A percentile compares a stretch with the other conserved stretches of the same genome.
These are phyloP conservation scores for Ceratitis capitata DNA, from an alignment of 1,140 invertebrate species.

Conservation along the genomic window DNA sequence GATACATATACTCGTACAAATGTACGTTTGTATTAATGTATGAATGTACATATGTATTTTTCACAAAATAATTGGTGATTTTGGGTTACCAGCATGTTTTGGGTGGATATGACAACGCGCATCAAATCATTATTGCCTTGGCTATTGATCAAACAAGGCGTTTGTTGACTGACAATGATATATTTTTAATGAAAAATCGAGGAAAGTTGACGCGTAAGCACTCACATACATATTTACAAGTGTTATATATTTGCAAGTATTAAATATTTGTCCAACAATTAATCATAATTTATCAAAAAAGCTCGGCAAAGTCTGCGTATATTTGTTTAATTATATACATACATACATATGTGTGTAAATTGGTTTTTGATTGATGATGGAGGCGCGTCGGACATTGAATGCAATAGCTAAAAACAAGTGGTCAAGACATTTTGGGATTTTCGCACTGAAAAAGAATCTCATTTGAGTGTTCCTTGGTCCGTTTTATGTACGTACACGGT, in stretches of 20 bases:
- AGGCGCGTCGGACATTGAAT: background rate
- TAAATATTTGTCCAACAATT: background rate
- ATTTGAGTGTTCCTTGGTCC: background rate
- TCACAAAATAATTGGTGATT: conserved; percentile 11
- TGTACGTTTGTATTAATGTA: background rate
- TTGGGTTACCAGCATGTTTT: conserved; percentile 25
- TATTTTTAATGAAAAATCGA: background rate
- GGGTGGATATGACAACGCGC: background rate
- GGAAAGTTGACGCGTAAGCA: background rate
- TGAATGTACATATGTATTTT: background rate
- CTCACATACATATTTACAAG: background rate
- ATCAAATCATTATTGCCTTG: background rate
- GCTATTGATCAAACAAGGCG: conserved; percentile 15
- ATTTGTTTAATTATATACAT: too few species aligned
- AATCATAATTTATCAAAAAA: conserved; percentile 30
- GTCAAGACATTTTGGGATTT: background rate
- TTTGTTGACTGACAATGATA: background rate
- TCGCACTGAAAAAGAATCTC: background rate
- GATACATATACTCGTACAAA: background rate
- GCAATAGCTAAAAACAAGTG: background rate
- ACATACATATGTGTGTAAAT: too few species aligned
- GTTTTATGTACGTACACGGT: too few species aligned
- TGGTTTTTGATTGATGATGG: background rate
- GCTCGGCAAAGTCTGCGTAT: background rate
- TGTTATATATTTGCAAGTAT: background rate